These are phyloP conservation scores for Corythaixoides concolor DNA, from an alignment of 2,113 vertebrate genomes.

Conservation along the genomic window DNA sequence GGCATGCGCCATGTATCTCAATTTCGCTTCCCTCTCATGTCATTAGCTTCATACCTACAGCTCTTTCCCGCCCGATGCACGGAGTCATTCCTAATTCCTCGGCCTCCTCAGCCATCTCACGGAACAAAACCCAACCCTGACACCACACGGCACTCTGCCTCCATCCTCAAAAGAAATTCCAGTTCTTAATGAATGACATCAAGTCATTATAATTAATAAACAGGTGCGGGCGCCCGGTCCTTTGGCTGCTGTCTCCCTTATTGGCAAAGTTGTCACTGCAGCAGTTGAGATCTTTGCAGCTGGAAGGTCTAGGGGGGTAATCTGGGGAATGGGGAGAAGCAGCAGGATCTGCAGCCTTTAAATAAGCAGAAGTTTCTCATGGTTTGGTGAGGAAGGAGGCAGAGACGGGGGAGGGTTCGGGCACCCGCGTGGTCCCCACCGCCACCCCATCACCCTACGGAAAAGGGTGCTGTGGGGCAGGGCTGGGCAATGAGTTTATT, in stretches of 20 bases:
- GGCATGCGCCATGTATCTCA: neutral
- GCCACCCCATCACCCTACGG: fast-evolving
- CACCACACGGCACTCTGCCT: neutral
- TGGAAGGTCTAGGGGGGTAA: neutral
- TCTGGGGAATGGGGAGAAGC: neutral
- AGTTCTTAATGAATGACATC: neutral
- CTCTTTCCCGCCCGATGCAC: neutral
- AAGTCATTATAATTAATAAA: neutral
- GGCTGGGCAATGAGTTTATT: fast-evolving
- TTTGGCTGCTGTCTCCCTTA: neutral
- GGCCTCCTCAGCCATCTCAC: neutral
- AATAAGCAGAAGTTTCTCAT: too few relatives aligned
- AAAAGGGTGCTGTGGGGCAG: fast-evolving
- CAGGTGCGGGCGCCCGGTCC: fast-evolving
- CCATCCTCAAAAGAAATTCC: neutral
- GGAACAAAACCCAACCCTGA: neutral
- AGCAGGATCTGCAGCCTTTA: neutral
- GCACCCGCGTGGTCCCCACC: fast-evolving
- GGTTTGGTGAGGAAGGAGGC: neutral
- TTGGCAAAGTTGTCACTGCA: neutral
- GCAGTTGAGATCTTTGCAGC: neutral
- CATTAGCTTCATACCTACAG: neutral
- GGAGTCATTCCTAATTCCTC: neutral
- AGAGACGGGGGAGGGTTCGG: neutral
- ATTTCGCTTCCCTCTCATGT: neutral